These are phyloP conservation scores for Xanthia icteritia DNA, from an alignment of 2,888 invertebrate species.

Conservation along the genomic window DNA sequence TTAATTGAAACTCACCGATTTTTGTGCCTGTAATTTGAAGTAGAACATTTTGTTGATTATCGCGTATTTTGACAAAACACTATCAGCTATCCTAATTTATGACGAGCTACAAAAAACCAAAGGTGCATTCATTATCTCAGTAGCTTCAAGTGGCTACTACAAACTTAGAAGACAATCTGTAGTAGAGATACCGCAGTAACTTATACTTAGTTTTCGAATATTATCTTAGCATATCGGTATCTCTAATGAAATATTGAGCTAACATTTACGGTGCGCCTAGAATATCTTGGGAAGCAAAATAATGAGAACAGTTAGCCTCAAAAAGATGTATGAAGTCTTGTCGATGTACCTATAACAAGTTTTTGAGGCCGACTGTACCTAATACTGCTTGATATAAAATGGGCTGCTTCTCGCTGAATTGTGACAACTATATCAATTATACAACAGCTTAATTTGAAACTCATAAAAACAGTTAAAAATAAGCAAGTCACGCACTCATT, in stretches of 20 bases:
- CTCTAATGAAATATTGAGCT: slow-evolving; percentile 7
- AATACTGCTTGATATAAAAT: neutral
- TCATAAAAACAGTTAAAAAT: slow-evolving; percentile 37
- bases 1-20: neutral
- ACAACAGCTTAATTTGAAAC: slow-evolving; percentile 21
- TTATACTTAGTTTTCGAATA: slow-evolving; percentile 14
- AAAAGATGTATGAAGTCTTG: no score
- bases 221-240: slow-evolving; percentile 30
- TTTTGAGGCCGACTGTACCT: neutral
- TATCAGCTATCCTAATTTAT: slow-evolving; percentile 27
- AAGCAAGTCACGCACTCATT: slow-evolving; percentile 1
- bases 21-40: neutral
- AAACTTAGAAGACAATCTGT: slow-evolving; percentile 8
- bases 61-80: slow-evolving; percentile 34
- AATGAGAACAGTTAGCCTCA: no score
- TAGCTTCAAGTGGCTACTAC: slow-evolving; percentile 46
- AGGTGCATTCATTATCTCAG: slow-evolving; percentile 2
- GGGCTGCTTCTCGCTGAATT: neutral
- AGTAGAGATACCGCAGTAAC: neutral
- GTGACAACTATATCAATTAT: slow-evolving; percentile 5
- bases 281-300: neutral
- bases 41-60: neutral
- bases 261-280: neutral
- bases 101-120: slow-evolving; percentile 13
- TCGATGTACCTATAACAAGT: no score